Conservation (phyloP, 37 sponge, comb jelly and placozoan genomes). For the Beroe ovata region DNA sequence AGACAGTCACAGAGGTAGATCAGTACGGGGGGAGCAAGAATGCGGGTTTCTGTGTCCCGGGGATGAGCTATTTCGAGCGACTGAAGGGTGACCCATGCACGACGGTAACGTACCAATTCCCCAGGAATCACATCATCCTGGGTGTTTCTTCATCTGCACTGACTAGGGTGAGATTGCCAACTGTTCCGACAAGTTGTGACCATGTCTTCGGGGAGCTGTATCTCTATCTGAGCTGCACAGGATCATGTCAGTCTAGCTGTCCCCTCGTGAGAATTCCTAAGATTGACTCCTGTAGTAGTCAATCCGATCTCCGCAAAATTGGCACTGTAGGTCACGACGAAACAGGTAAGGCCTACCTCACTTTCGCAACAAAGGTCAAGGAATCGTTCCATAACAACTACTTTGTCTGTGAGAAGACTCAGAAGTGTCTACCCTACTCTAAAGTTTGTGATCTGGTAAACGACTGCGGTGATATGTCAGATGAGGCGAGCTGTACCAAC, state of each 20-base stretch:
- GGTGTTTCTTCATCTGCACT: neutral
- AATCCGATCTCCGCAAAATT: neutral
- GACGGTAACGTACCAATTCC: neutral
- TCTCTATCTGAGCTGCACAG: neutral
- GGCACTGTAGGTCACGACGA: neutral
- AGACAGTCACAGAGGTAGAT: too few species aligned
- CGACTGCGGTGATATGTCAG: slow-evolving; percentile 2
- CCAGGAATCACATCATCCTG: neutral
- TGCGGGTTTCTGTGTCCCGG: neutral
- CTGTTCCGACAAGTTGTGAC: neutral
- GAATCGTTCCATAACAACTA: neutral
- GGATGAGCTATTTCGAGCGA: neutral
- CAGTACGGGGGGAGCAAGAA: neutral
- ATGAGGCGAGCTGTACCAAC: neutral
- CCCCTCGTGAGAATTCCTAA: neutral
- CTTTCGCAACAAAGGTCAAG: neutral
- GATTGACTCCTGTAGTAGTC: neutral
- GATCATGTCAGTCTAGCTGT: neutral
- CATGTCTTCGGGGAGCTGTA: neutral
- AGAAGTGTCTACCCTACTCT: neutral
- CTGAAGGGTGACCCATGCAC: neutral
- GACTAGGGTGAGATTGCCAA: neutral
- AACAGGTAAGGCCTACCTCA: neutral
- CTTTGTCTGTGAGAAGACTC: neutral
- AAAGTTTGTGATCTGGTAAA: neutral